phyloP scores from a whole-genome alignment of 2,888 invertebrate genomes.

The Philonicus albiceps region DNA sequence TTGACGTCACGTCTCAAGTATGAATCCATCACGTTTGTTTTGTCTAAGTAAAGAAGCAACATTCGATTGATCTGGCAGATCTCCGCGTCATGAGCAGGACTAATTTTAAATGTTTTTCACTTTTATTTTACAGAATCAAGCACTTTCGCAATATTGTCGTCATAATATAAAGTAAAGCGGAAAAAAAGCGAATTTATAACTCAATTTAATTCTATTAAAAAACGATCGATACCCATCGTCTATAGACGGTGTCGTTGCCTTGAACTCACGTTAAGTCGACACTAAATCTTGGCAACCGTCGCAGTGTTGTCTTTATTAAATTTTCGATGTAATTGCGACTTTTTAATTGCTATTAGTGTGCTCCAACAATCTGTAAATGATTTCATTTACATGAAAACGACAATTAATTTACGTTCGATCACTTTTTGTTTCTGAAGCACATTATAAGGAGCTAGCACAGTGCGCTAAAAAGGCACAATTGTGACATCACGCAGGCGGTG shows the following conservation, averaged over 20 bases:
- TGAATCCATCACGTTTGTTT: not conserved
- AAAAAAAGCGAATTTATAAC: not conserved
- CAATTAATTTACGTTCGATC: not conserved
- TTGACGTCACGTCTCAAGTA: not conserved
- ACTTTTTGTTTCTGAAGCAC: not conserved
- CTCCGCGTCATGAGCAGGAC: not conserved
- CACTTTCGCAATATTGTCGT: not conserved
- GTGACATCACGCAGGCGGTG: not conserved
- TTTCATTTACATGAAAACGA: not conserved
- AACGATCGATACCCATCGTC: not conserved
- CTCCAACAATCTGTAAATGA: not conserved
- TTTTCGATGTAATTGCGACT: not conserved
- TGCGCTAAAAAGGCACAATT: not conserved
- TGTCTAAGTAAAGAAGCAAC: not conserved
- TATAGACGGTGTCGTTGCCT: not conserved
- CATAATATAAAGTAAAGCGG: not conserved
- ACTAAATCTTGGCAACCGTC: not conserved
- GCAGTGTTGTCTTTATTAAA: not conserved
- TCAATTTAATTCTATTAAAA: not conserved
- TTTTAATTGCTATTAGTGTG: not conserved
- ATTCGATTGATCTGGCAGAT: not conserved
- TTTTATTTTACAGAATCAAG: not conserved
- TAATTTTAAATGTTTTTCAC: not conserved
- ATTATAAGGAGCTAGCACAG: not conserved
- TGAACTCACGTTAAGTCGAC: not conserved